Evolutionary conservation across 2,888 invertebrate species (phyloP).

Genomic region (Parapristionchus giblindavisi): DNA sequence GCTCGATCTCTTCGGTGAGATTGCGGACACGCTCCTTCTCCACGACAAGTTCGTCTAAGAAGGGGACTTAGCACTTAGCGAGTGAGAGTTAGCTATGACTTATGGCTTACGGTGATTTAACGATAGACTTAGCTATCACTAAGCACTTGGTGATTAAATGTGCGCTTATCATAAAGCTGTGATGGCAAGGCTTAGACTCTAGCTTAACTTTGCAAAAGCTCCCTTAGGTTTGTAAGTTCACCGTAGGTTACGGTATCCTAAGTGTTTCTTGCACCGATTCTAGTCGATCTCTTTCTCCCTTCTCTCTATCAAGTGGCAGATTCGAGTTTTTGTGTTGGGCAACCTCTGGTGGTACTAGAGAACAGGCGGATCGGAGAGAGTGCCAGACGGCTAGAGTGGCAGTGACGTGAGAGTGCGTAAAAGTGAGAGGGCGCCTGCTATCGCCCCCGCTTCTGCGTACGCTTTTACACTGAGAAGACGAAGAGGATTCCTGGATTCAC

Average conservation of each 20-base stretch:
- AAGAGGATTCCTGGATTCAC: neutral
- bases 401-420: neutral
- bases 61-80: neutral
- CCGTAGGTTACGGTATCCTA: neutral
- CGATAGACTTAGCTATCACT: too few relatives aligned
- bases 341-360: neutral
- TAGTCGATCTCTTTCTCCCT: neutral
- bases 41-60: slow-evolving; percentile 71
- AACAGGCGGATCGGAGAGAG: neutral
- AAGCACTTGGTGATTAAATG: too few relatives aligned
- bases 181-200: too few relatives aligned
- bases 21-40: slow-evolving; percentile 70
- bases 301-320: neutral
- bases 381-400: too few relatives aligned
- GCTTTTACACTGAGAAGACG: too few relatives aligned
- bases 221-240: too few relatives aligned
- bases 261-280: neutral
- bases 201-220: too few relatives aligned
- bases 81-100: too few relatives aligned
- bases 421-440: neutral
- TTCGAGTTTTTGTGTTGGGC: neutral
- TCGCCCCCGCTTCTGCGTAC: too few relatives aligned
- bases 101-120: too few relatives aligned
- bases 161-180: too few relatives aligned
- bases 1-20: slow-evolving; percentile 70